phyloP scores from a whole-genome alignment of 2,888 invertebrate species.

The Osedax fenrisi region DNA sequence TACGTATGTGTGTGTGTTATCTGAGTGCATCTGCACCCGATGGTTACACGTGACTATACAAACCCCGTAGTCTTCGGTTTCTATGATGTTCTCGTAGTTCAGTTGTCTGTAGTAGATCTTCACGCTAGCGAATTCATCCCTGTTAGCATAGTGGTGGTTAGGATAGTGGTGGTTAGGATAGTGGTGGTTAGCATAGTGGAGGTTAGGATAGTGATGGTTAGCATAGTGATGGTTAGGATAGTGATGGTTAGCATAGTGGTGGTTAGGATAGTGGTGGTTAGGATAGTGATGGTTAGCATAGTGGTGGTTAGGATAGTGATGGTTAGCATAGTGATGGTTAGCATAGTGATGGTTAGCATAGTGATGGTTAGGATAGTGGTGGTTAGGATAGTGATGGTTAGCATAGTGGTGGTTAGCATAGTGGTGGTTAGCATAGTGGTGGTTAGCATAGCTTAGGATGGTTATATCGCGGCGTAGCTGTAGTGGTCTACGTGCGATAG shows the following conservation, averaged over 20 bases:
- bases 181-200: not conserved
- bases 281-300: not conserved
- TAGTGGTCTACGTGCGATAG: too few relatives aligned
- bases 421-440: too few relatives aligned
- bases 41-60: too few relatives aligned
- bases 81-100: slow-evolving; percentile 5
- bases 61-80: slow-evolving; percentile 6
- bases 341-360: not conserved
- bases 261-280: not conserved
- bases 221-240: not conserved
- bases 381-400: not conserved
- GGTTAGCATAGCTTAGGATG: too few relatives aligned
- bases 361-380: not conserved
- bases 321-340: not conserved
- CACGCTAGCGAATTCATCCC: not conserved
- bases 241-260: not conserved
- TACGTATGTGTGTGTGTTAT: not conserved
- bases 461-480: too few relatives aligned
- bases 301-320: not conserved
- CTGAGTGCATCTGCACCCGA: too few relatives aligned
- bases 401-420: too few relatives aligned
- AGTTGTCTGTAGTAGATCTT: slow-evolving; percentile 4
- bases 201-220: not conserved
- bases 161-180: not conserved
- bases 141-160: not conserved